Evolutionary conservation across 2,888 invertebrate species (phyloP), one percentile per base, ranked within the genome.

Genomic region (Yponomeuta plumbellus): DNA sequence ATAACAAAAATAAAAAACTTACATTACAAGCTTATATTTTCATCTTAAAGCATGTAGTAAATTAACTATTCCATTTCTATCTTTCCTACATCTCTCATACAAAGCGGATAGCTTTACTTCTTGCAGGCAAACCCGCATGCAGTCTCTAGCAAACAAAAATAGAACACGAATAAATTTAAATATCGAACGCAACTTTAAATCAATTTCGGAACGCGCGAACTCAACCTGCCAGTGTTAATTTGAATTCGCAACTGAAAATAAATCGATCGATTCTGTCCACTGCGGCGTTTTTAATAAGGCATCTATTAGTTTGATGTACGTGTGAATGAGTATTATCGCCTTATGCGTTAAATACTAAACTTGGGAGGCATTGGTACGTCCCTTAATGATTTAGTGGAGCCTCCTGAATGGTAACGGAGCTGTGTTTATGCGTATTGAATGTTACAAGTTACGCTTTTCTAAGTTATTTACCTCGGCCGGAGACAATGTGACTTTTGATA

Each of bases 271-370:
- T 65, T 56, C 52, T 44, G 40, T 22, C 61, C 72, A 74, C 76
- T 74, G 65, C 76, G 75, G 62, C 75, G 84, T 84, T 87, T 89
- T 90, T 91, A 91, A 91, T 90, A 90, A 89, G 89, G 85, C 81
- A 77, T 84, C 83, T 80, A 84, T 84, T 84, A 81, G 78, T 73
- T 85, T 90, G 90, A 90, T 85, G 86, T 85, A 88, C 90, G 85
- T 89, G 87, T 91, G 89, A 91, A 91, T 91, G 88, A 88, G 82
- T 86, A 82, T 85, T 86, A 85, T 83, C 82, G 79, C 90, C 90
- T 87, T 91, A 84, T 87, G 80, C 80, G 90, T 80, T 78, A 69
- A 77, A 75, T 64, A 74, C 76, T 72, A 75, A 73, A 74, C 75
- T 65, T 52, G 72, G 76, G 77, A 76, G 76, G 84, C 82, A 85